Evolutionary conservation across 2,888 invertebrate species (phyloP).

Genomic region (Plagodis dolabraria): DNA sequence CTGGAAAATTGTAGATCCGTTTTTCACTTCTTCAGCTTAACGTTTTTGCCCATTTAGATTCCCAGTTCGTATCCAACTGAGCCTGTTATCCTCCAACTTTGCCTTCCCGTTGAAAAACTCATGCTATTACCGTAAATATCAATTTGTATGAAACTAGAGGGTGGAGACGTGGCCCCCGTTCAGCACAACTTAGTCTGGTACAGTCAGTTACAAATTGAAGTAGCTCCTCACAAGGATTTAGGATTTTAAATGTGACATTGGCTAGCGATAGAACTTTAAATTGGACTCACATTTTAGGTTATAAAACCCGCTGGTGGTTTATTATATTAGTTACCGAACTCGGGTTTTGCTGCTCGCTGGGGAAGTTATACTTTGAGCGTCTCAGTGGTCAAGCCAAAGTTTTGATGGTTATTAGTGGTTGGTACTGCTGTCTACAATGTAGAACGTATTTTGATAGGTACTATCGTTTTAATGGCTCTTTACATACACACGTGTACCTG

Average conservation of each 20-base stretch:
- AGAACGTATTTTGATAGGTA: not conserved
- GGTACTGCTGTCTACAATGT: not conserved
- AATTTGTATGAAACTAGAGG: slow-evolving; percentile 83
- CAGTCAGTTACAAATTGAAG: slow-evolving; percentile 77
- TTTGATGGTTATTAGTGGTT: slow-evolving; percentile 18
- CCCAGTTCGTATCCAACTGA: slow-evolving; percentile 70
- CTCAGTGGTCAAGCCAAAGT: slow-evolving; percentile 34
- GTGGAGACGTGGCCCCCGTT: slow-evolving; percentile 62
- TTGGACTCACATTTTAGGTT: slow-evolving; percentile 51
- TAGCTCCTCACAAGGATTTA: slow-evolving; percentile 66
- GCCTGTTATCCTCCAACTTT: slow-evolving; percentile 78
- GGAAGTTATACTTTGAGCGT: slow-evolving; percentile 30
- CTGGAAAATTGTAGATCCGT: slow-evolving; percentile 66
- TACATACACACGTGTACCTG: too few relatives aligned
- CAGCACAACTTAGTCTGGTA: slow-evolving; percentile 61
- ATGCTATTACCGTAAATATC: slow-evolving; percentile 84
- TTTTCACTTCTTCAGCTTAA: slow-evolving; percentile 71
- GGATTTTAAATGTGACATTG: slow-evolving; percentile 63
- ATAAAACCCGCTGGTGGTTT: slow-evolving; percentile 42
- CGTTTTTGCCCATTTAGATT: slow-evolving; percentile 76
- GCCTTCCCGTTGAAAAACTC: slow-evolving; percentile 78
- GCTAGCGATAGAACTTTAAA: slow-evolving; percentile 59
- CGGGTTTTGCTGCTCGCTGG: slow-evolving; percentile 25
- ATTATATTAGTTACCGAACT: slow-evolving; percentile 29
- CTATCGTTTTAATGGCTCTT: too few relatives aligned